Base-by-base conservation (phyloP, 2,888 invertebrate genomes). In the Sminthurinus aureus region DNA sequence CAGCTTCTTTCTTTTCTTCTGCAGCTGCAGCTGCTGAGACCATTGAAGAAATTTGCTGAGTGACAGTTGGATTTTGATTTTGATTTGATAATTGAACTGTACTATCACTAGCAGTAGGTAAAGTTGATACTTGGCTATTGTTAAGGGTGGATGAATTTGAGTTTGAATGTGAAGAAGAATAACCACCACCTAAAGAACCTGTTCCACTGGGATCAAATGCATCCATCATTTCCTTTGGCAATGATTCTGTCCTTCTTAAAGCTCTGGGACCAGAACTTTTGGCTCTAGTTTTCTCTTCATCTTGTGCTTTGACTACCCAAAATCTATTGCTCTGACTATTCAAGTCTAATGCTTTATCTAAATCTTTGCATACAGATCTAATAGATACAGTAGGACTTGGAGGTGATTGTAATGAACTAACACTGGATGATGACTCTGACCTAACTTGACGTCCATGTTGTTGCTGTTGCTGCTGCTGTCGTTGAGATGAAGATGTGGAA, bases 241-340 rank as follows among this genome's bases (percentile, higher is more conserved):
- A 76, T n/a, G 87, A 87, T 78, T 87, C 88, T 13, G 88, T 87
- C 51, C 88, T 92, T 91, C 92, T 93, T 87, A 92, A 91, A 89
- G 93, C 93, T 87, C 92, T 92, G 73, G 91, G 90, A 11, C 92
- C 91, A n/a, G 93, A 92, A 38, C 92, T 93, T 90, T 93, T 93
- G 1, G 93, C 94, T 90, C 93, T 93, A 80, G 93, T 92, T 89
- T 92, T 93, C 88, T 93, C 93, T 89, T 93, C 94, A 90, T 95
- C 95, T 94, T 92, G 91, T 79, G 86, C 87, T 84, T 87, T 88
- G 11, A 87, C 87, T 9, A 88, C 86, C 85, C 85, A 88, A 83
- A 88, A 84, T 51, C 85, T 85, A 69, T 85, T 84, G n/a, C n/a
- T n/a, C 75, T 74, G 84, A 26, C 64, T 79, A 64, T 64, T 83